Evolutionary conservation across 2,797 vertebrate genomes (phyloP), one percentile per base, ranked within the genome.

Genomic region (Oreortyx pictus): DNA sequence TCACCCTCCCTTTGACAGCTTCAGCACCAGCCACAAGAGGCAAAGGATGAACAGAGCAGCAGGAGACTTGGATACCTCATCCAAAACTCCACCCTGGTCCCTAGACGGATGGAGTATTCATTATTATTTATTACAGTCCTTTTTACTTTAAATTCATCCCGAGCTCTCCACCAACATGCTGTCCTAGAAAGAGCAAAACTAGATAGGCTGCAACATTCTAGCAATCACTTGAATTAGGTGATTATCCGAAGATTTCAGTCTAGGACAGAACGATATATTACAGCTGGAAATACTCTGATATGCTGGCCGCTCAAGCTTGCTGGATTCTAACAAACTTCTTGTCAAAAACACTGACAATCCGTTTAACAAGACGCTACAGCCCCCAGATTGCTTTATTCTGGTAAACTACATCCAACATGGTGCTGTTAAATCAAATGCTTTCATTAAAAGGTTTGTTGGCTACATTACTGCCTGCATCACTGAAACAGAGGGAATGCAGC

Each of bases 281-380:
- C 56, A 39, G 56, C 79, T 1, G 0, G 73, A 95, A 91, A 92
- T 70, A 37, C 72, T 92, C 78, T 80, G 65, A 94, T 56, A 35
- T 16, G 23, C 29, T 79, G 57, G 33, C 41, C 86, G 29, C 72
- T 46, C 82, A 85, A 56, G 22, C 35, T 75, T 17, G 49, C 18
- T 75, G 43, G 37, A 82, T 92, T 67, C 31, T 9, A 22, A 27
- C 59, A 89, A 31, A 22, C 35, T 74, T 77, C 77, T 72, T 66
- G 60, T 78, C 54, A 89, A n/a, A 90, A 66, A 62, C 70, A 83
- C 70, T 92, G 82, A 78, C 59, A 66, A 46, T 33, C 18, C 47
- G 46, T 87, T 94, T 89, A 86, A 94, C 49, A 88, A 89, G 82
- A 81, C 25, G 14, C 8, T 65, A 57, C 70, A 94, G 77, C 27